These are phyloP conservation scores for Balearica regulorum DNA, from an alignment of 2,797 vertebrate genomes.

Conservation along the genomic window DNA sequence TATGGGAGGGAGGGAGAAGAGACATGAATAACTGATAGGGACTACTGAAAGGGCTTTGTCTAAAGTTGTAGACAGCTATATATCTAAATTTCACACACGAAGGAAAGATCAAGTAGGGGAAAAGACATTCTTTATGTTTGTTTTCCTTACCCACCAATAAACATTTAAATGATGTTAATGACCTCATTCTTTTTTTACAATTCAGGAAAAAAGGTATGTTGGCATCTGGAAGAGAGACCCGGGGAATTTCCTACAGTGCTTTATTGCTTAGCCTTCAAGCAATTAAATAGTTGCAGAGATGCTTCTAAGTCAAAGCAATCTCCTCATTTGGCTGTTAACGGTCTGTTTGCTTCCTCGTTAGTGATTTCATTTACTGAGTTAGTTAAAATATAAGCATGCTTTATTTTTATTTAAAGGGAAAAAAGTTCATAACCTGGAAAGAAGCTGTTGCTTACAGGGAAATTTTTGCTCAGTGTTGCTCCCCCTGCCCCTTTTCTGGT, in stretches of 20 bases:
- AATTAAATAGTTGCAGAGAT: background rate
- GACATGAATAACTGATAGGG: background rate
- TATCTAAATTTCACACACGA: background rate
- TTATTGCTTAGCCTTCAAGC: background rate
- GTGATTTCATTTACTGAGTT: background rate
- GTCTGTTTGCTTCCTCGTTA: background rate
- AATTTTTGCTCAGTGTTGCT: background rate
- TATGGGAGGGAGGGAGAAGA: background rate
- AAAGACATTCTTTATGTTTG: background rate
- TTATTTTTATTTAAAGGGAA: background rate
- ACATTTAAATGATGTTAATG: background rate
- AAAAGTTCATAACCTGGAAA: background rate
- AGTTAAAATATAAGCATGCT: background rate
- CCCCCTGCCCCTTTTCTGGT: background rate
- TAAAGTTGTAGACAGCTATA: background rate
- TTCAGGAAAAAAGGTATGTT: background rate
- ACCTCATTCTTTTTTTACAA: background rate
- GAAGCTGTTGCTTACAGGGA: background rate
- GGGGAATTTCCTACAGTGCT: conserved; percentile 19
- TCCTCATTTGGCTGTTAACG: background rate
- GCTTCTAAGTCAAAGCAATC: background rate
- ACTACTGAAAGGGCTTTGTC: background rate
- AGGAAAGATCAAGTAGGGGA: background rate
- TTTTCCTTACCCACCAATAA: background rate
- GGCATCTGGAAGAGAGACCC: background rate